Percentiles rank a stretch among this genome's conserved stretches.
These are phyloP conservation scores for Dipodomys spectabilis DNA, from an alignment of 2,113 vertebrate genomes.

Conservation along the genomic window DNA sequence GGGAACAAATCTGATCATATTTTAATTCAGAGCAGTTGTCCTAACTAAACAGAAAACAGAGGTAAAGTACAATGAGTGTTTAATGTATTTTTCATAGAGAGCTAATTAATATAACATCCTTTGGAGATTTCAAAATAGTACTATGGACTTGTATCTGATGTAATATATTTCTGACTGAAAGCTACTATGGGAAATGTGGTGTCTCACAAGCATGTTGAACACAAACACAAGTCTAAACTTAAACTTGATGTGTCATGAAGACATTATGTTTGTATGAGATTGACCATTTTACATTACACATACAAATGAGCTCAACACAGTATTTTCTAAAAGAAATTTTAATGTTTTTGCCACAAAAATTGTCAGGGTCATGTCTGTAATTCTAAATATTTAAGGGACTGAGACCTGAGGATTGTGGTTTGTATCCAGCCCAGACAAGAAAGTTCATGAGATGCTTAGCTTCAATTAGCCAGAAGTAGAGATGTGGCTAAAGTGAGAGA, in stretches of 20 bases:
- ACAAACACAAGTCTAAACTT: neutral
- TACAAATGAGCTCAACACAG: neutral
- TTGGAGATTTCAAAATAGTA: neutral
- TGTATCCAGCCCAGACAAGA: too few relatives aligned
- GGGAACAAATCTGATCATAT: neutral
- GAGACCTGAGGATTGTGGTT: too few relatives aligned
- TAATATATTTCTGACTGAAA: neutral
- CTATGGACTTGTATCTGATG: neutral
- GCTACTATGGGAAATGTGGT: neutral
- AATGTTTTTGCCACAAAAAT: neutral
- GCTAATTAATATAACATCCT: neutral
- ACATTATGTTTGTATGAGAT: neutral
- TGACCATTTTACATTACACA: neutral
- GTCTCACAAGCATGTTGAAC: neutral
- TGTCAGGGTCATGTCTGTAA: too few relatives aligned
- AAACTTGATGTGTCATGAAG: slow-evolving; percentile 8
- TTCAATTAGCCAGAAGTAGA: too few relatives aligned
- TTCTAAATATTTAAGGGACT: too few relatives aligned
- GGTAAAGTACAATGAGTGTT: neutral
- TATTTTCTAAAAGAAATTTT: neutral
- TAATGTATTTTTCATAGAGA: neutral
- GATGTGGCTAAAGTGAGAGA: too few relatives aligned
- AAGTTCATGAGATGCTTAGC: too few relatives aligned
- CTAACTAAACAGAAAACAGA: slow-evolving; percentile 11
- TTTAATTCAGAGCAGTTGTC: neutral